A percentile compares a stretch with the other conserved stretches of the same genome.
Evolutionary conservation across 2,888 invertebrate genomes (phyloP).

Genomic region (Malthinus flaveolus): DNA sequence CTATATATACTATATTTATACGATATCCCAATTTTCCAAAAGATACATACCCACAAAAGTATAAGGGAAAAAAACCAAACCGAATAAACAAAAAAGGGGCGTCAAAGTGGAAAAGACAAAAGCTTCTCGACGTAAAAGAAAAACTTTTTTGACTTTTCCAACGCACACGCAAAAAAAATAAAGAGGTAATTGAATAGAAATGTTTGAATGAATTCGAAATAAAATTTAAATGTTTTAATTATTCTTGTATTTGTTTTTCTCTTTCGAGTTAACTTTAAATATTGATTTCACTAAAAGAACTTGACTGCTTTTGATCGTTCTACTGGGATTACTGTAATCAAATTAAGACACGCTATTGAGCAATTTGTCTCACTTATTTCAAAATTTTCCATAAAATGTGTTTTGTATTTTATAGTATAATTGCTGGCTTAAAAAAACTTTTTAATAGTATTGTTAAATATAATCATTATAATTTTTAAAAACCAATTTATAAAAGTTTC

Average conservation of each 20-base stretch:
- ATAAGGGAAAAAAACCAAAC: conserved; percentile 29
- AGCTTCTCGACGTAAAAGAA: background rate
- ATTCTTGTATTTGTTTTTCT: no score
- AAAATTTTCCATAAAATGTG: conserved; percentile 29
- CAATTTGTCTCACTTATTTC: conserved; percentile 45
- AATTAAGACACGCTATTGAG: conserved; percentile 46
- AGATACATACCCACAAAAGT: conserved; percentile 33
- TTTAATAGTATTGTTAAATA: conserved; percentile 14
- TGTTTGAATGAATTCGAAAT: no score
- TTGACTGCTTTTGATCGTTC: conserved; percentile 32
- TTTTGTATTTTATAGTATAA: conserved; percentile 18
- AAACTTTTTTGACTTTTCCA: no score
- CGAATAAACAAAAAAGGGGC: background rate
- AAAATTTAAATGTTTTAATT: no score
- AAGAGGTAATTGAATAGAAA: no score
- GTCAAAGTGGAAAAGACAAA: conserved; percentile 12
- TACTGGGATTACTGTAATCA: conserved; percentile 44
- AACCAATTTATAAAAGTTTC: background rate
- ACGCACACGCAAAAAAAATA: no score
- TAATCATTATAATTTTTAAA: conserved; percentile 7
- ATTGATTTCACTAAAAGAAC: conserved; percentile 20
- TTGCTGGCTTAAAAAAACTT: conserved; percentile 16
- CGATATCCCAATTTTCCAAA: conserved; percentile 40
- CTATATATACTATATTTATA: conserved; percentile 9
- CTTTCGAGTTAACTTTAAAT: conserved; percentile 7